Percentiles rank a stretch among this genome's conserved stretches.
These are phyloP conservation scores for Pantherophis alleghaniensis DNA, from an alignment of 2,797 vertebrate species.

Conservation along the genomic window DNA sequence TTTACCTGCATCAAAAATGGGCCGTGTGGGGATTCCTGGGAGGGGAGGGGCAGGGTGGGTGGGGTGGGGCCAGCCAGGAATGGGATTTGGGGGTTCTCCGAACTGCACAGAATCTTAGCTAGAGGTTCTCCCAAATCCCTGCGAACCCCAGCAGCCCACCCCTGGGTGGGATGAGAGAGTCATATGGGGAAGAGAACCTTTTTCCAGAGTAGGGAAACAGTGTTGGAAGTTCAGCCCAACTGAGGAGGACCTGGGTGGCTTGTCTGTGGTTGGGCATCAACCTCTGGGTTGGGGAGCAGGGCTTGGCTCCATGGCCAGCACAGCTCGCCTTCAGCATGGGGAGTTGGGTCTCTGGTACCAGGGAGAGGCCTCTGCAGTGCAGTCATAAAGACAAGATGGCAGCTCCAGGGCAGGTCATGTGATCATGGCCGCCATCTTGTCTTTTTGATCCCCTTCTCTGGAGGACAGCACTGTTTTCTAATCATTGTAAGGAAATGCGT, in stretches of 20 bases:
- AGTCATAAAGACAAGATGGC: background rate
- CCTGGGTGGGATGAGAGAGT: too few species aligned
- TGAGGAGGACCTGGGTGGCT: too few species aligned
- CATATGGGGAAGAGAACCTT: too few species aligned
- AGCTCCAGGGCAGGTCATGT: background rate
- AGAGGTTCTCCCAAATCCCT: too few species aligned
- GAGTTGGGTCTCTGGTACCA: background rate
- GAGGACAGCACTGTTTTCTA: background rate
- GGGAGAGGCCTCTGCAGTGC: background rate
- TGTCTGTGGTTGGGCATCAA: too few species aligned
- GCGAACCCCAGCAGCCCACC: too few species aligned
- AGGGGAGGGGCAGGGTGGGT: too few species aligned
- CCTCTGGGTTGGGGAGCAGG: background rate
- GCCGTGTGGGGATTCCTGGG: too few species aligned
- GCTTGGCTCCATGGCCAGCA: background rate
- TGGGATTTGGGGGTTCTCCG: too few species aligned
- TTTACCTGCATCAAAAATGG: too few species aligned
- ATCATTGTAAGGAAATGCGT: background rate
- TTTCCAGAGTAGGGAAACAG: background rate
- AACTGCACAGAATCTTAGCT: too few species aligned
- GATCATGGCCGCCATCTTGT: background rate
- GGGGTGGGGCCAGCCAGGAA: too few species aligned
- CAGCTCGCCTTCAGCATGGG: background rate
- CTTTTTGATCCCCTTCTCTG: background rate
- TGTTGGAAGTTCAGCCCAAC: background rate